Percentiles rank a stretch among this genome's conserved stretches.
Evolutionary conservation across 2,888 invertebrate species (phyloP).

Genomic region (Coelopa pilipes): DNA sequence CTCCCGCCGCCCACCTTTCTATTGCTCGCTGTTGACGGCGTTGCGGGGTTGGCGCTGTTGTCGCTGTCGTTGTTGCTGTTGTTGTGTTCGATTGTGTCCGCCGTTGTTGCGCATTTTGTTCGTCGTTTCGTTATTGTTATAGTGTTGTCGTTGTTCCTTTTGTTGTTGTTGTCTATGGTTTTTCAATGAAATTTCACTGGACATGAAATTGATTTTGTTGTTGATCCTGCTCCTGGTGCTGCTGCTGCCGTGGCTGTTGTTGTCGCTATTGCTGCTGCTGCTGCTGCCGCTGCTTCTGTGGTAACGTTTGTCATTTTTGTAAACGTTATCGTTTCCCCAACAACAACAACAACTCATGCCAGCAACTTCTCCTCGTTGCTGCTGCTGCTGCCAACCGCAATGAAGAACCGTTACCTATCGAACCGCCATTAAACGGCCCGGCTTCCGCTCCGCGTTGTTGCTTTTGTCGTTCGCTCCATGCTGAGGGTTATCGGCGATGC

Average conservation of each 20-base stretch:
- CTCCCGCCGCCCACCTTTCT: neutral
- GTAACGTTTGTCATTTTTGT: slow-evolving; percentile 25
- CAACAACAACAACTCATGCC: slow-evolving; percentile 9
- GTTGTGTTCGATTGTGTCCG: slow-evolving; percentile 8
- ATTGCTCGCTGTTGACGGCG: slow-evolving; percentile 16
- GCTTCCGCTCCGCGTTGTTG: neutral
- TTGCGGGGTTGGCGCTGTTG: too few relatives aligned
- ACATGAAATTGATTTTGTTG: slow-evolving; percentile 16
- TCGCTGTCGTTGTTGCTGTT: neutral
- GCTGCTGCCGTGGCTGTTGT: neutral
- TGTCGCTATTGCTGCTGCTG: neutral
- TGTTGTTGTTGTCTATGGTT: neutral
- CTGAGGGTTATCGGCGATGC: too few relatives aligned
- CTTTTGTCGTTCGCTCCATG: neutral
- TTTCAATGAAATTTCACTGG: neutral
- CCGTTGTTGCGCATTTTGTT: neutral
- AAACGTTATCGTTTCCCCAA: slow-evolving; percentile 16
- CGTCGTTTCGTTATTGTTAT: neutral
- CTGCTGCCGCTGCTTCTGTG: neutral
- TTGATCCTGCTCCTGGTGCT: neutral
- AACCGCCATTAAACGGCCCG: slow-evolving; percentile 9
- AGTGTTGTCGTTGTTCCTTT: neutral
- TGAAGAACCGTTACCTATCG: slow-evolving; percentile 18
- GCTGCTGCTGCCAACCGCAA: neutral
- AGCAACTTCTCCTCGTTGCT: neutral